Percentiles rank a stretch among this genome's conserved stretches.
Evolutionary conservation across 1,140 invertebrate species (phyloP).

Genomic region (Calliopsis andreniformis): DNA sequence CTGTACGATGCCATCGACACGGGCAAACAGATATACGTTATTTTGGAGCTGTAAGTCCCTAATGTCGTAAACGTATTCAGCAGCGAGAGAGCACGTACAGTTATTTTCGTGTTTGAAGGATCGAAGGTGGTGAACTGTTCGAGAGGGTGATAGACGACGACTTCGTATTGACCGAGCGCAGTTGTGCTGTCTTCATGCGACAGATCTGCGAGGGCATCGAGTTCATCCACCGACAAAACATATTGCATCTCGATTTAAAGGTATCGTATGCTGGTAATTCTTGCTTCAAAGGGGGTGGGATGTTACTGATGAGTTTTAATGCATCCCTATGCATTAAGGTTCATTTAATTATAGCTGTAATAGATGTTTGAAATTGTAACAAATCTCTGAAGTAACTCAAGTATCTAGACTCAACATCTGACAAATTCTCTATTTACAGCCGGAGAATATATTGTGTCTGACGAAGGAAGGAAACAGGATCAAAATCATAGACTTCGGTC

Average conservation of each 20-base stretch:
- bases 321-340: too few species aligned
- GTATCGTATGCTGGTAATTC: constrained; percentile 84
- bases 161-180: constrained; percentile 97
- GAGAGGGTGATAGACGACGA: constrained; percentile 99
- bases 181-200: constrained; percentile 96
- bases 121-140: constrained; percentile 98
- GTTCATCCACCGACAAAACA: constrained; percentile 97
- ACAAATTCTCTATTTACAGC: constrained; percentile 83
- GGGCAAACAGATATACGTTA: constrained; percentile 95
- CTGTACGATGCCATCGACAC: constrained; percentile 97
- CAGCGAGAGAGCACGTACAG: background rate
- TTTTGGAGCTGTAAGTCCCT: constrained; percentile 95
- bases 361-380: background rate
- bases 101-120: constrained; percentile 74
- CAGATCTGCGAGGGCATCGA: constrained; percentile 98
- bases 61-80: background rate
- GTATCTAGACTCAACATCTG: background rate
- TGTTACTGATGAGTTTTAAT: too few species aligned
- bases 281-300: too few species aligned
- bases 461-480: constrained; percentile 97
- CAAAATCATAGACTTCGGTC: constrained; percentile 98
- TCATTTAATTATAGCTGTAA: background rate
- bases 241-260: constrained; percentile 98
- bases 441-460: constrained; percentile 98
- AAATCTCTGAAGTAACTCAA: too few species aligned